Conservation (phyloP, 2,797 vertebrate species). For the Chelon labrosus region DNA sequence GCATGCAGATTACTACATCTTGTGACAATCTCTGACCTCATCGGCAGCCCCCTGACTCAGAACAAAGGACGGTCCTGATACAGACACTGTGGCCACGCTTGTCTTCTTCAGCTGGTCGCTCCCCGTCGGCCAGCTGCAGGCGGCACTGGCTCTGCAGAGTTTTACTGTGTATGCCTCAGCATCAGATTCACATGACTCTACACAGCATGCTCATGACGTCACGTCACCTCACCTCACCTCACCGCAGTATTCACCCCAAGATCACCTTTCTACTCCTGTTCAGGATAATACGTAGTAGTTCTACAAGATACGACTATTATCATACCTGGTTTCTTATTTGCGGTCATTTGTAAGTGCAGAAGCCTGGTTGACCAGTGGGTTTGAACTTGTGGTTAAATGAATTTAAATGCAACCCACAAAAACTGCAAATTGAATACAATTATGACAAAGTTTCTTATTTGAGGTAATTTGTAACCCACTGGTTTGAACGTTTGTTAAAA, state of each 20-base stretch:
- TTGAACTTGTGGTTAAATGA: too few species aligned
- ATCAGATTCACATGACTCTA: slow-evolving; percentile 27
- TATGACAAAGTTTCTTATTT: too few species aligned
- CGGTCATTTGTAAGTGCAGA: too few species aligned
- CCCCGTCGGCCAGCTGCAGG: slow-evolving; percentile 17
- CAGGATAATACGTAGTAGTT: too few species aligned
- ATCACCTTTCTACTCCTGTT: too few species aligned
- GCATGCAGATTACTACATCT: slow-evolving; percentile 66
- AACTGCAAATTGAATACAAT: too few species aligned
- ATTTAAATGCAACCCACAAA: too few species aligned
- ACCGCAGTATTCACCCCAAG: neutral
- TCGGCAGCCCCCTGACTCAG: slow-evolving; percentile 62
- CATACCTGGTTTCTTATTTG: too few species aligned
- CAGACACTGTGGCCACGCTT: slow-evolving; percentile 45
- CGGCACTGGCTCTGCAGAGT: slow-evolving; percentile 18
- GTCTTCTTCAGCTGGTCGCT: slow-evolving; percentile 9
- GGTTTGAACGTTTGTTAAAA: too few species aligned
- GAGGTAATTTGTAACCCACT: too few species aligned
- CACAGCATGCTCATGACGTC: slow-evolving; percentile 42
- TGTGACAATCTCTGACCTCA: slow-evolving; percentile 82
- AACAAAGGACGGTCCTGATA: slow-evolving; percentile 69
- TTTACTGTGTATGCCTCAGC: slow-evolving; percentile 1
- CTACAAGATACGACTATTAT: too few species aligned
- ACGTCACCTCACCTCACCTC: slow-evolving; percentile 1
- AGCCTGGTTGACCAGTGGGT: too few species aligned